These are phyloP conservation scores for Notamacropus eugenii DNA, from an alignment of 2,797 vertebrate genomes.

Conservation along the genomic window DNA sequence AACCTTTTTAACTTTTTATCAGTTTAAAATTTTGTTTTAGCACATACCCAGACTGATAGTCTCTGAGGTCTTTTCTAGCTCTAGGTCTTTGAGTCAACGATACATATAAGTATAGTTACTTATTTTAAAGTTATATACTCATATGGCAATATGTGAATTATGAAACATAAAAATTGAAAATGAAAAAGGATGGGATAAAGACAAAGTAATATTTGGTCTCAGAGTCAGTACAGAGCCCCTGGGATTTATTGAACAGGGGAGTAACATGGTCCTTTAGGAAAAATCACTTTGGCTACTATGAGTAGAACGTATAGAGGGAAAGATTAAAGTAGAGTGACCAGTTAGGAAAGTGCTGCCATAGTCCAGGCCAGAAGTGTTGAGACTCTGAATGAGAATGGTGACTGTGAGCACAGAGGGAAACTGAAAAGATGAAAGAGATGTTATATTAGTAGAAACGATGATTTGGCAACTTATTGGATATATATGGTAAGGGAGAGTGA, in stretches of 20 bases:
- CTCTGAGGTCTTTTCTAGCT: neutral
- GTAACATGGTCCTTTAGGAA: neutral
- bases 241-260: neutral
- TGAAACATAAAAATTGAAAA: neutral
- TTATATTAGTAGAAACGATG: neutral
- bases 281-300: neutral
- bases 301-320: neutral
- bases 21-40: neutral
- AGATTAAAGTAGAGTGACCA: neutral
- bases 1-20: neutral
- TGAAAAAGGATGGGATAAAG: neutral
- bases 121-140: neutral
- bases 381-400: neutral
- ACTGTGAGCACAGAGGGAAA: neutral
- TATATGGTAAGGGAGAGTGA: neutral
- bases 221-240: neutral
- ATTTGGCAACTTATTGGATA: neutral
- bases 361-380: neutral
- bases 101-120: neutral
- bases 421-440: neutral
- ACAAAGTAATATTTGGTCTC: neutral
- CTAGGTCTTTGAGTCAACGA: neutral
- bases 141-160: neutral
- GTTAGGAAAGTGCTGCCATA: neutral
- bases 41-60: neutral